Conservation (phyloP, 2,113 vertebrate genomes). For the Meriones unguiculatus region DNA sequence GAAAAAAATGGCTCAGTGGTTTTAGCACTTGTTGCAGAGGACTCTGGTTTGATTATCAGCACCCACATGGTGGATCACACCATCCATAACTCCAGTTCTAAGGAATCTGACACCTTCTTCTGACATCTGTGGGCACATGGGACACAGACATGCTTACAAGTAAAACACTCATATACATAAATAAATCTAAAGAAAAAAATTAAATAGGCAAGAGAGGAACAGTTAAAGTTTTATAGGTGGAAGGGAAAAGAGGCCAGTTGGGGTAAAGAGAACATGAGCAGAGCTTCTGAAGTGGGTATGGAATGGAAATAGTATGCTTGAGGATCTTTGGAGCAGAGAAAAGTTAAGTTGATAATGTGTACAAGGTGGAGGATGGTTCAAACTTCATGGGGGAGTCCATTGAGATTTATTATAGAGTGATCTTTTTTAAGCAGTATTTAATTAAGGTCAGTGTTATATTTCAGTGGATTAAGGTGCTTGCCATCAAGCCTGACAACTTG, state of each 20-base stretch:
- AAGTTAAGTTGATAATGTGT: not conserved
- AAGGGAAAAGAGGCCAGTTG: not conserved
- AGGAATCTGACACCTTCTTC: not conserved
- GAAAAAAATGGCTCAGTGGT: not conserved
- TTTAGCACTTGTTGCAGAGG: not conserved
- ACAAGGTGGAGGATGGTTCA: not conserved
- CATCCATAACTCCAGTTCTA: not conserved
- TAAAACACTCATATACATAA: not conserved
- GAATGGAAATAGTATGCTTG: not conserved
- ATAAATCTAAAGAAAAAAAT: not conserved
- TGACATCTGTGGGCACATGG: not conserved
- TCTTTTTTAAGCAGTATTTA: not conserved
- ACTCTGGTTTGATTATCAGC: not conserved
- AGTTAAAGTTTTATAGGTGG: not conserved
- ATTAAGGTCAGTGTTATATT: not conserved
- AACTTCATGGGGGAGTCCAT: not conserved
- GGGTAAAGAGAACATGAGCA: not conserved
- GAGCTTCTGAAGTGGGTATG: not conserved
- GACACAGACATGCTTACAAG: not conserved
- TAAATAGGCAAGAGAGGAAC: not conserved
- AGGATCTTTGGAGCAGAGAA: not conserved
- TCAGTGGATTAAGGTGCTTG: not conserved
- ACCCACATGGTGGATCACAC: not conserved
- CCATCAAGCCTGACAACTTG: not conserved
- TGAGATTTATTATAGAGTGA: not conserved